Percentiles rank a stretch among this genome's conserved stretches.
These are phyloP conservation scores for Ophthalmolycus amberensis DNA, from an alignment of 2,113 vertebrate species.

Conservation along the genomic window DNA sequence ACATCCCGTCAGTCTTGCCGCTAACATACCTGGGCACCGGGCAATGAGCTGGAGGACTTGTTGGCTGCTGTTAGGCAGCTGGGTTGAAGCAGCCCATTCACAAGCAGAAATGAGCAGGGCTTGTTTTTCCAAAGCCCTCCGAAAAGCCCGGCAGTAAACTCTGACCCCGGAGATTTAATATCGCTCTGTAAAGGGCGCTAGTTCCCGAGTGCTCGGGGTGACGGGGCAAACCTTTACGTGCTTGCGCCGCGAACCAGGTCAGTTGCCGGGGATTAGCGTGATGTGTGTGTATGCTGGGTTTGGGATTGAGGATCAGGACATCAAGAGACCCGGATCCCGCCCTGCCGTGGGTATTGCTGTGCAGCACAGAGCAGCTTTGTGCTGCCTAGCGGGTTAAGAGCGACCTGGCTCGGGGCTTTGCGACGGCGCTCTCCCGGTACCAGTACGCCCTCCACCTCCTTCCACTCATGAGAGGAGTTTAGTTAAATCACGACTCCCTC, in stretches of 20 bases:
- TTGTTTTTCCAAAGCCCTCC: constrained; percentile 62
- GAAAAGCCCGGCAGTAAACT: constrained; percentile 56
- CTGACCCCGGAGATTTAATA: constrained; percentile 70
- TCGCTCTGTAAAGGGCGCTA: constrained; percentile 9
- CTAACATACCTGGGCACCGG: constrained; percentile 43
- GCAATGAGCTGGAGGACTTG: constrained; percentile 32
- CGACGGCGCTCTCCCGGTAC: constrained; percentile 16
- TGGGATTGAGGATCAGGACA: constrained; percentile 46
- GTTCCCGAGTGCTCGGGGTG: constrained; percentile 51
- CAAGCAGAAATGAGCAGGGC: constrained; percentile 33
- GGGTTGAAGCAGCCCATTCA: constrained; percentile 64
- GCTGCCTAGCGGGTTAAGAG: constrained; percentile 15
- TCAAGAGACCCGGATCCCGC: constrained; percentile 29
- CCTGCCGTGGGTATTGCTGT: constrained; percentile 19
- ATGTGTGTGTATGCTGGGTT: constrained; percentile 35
- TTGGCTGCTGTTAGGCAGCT: constrained; percentile 49
- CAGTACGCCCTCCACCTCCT: background rate
- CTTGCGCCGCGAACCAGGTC: constrained; percentile 54
- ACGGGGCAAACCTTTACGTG: constrained; percentile 52
- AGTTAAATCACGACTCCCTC: constrained; percentile 8
- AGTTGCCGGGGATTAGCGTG: constrained; percentile 47
- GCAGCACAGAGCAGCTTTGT: constrained; percentile 46
- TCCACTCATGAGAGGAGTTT: constrained; percentile 18
- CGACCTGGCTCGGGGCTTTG: constrained; percentile 8
- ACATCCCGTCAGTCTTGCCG: constrained; percentile 5